Evolutionary conservation across 2,888 invertebrate species (phyloP).

Genomic region (Julus scandinavius): DNA sequence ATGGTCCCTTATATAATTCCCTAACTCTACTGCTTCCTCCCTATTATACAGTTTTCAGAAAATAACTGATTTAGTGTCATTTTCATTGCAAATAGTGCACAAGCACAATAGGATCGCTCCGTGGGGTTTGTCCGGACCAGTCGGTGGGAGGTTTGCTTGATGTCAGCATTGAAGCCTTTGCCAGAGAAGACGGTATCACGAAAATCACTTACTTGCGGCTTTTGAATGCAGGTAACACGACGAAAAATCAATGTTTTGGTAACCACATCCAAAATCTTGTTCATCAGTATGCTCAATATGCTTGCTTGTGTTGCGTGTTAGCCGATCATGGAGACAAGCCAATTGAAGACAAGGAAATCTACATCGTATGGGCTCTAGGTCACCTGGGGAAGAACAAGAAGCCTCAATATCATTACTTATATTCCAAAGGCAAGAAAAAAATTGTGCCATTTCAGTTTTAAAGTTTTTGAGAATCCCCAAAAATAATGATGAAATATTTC

Average conservation of each 20-base stretch:
- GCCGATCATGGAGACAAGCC: conserved; percentile 82
- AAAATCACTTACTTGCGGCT: conserved; percentile 81
- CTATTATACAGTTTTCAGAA: background rate
- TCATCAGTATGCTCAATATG: no score
- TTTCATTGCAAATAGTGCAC: conserved; percentile 73
- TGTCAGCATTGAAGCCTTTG: conserved; percentile 73
- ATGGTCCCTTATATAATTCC: no score
- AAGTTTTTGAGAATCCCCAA: background rate
- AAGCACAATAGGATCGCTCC: conserved; percentile 84
- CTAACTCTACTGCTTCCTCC: no score
- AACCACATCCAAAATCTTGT: background rate
- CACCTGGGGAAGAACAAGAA: conserved; percentile 79
- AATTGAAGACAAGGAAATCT: conserved; percentile 73
- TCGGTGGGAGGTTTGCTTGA: conserved; percentile 83
- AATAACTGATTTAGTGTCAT: background rate
- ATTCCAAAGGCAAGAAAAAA: conserved; percentile 72
- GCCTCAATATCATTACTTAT: conserved; percentile 84
- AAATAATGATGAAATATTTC: background rate
- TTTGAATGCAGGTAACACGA: conserved; percentile 71
- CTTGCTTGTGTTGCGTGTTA: conserved; percentile 62
- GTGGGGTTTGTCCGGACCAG: conserved; percentile 87
- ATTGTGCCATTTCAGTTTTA: background rate
- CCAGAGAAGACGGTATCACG: conserved; percentile 79
- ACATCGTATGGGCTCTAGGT: conserved; percentile 86
- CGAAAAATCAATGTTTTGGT: background rate